phyloP scores from a whole-genome alignment of 2,888 invertebrate genomes.

The Rhabditoides inermis region DNA sequence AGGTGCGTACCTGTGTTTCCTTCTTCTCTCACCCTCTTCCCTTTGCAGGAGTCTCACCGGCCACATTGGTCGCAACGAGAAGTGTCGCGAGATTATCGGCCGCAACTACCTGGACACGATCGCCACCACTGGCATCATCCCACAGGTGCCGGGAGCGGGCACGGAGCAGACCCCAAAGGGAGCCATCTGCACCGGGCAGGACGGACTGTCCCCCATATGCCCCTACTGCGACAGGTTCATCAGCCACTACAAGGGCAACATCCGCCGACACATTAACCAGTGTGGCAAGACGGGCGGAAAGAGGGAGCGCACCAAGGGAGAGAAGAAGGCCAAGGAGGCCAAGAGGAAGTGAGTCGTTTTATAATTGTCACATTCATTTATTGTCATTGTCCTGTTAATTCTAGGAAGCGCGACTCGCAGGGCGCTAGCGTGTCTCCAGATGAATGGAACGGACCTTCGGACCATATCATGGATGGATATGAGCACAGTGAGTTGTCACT shows the following conservation, averaged over 20 bases:
- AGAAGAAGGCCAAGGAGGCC: no score
- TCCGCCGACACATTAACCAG: slow-evolving; percentile 40
- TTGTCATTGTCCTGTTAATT: no score
- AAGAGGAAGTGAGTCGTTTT: no score
- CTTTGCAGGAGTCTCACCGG: slow-evolving; percentile 35
- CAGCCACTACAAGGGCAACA: slow-evolving; percentile 44
- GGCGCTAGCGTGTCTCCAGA: no score
- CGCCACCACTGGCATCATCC: slow-evolving; percentile 9
- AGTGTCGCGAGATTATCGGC: slow-evolving; percentile 38
- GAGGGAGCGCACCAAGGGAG: no score
- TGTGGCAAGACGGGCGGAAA: slow-evolving; percentile 25
- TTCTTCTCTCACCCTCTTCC: background rate
- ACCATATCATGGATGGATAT: no score
- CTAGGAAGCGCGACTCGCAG: no score
- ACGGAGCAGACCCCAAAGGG: slow-evolving; percentile 26
- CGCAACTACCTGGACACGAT: slow-evolving; percentile 39
- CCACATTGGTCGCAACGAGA: slow-evolving; percentile 46
- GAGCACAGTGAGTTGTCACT: no score
- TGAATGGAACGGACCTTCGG: no score
- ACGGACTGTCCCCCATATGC: slow-evolving; percentile 44
- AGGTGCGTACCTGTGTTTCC: no score
- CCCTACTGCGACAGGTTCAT: slow-evolving; percentile 47
- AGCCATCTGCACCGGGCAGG: slow-evolving; percentile 26
- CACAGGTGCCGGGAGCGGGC: slow-evolving; percentile 20
- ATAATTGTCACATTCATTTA: no score